These are phyloP conservation scores for Heteromormyrus szaboi DNA, from an alignment of 2,797 vertebrate genomes.

Conservation along the genomic window DNA sequence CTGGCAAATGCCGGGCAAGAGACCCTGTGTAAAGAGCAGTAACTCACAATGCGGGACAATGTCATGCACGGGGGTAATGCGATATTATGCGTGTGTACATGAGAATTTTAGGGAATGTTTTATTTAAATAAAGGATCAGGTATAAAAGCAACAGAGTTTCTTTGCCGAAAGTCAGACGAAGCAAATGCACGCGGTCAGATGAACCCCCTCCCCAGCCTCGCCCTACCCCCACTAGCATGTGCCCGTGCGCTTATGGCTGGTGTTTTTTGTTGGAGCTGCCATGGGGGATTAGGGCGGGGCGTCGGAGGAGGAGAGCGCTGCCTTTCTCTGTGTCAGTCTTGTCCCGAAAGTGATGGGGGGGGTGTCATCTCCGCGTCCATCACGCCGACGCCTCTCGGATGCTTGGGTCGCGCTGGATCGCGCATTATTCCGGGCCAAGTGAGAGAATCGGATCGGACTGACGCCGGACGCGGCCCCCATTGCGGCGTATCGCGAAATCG, in stretches of 20 bases:
- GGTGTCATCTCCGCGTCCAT: conserved; percentile 46
- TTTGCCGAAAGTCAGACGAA: neutral
- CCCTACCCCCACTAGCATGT: conserved; percentile 4
- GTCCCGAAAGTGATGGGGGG: conserved; percentile 29
- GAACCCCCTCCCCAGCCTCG: neutral
- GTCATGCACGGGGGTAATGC: neutral
- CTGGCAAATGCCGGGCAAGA: neutral
- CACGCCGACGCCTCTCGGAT: conserved; percentile 42
- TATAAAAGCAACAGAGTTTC: neutral
- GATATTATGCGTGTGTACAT: neutral
- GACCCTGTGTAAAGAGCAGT: neutral
- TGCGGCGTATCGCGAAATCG: neutral
- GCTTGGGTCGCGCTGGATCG: conserved; percentile 8
- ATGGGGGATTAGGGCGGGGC: conserved; percentile 45
- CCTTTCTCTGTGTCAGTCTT: conserved; percentile 34
- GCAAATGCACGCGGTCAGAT: neutral
- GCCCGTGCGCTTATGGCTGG: conserved; percentile 15
- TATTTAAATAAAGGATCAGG: neutral
- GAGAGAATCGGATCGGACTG: conserved; percentile 17
- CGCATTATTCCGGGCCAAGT: conserved; percentile 18
- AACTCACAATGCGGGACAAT: neutral
- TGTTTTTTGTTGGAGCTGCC: conserved; percentile 33
- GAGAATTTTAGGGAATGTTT: neutral
- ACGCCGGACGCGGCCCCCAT: conserved; percentile 13
- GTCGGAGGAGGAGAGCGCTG: conserved; percentile 30